Base-by-base conservation (phyloP, 2,113 vertebrate species). In the Plestiodon gilberti region DNA sequence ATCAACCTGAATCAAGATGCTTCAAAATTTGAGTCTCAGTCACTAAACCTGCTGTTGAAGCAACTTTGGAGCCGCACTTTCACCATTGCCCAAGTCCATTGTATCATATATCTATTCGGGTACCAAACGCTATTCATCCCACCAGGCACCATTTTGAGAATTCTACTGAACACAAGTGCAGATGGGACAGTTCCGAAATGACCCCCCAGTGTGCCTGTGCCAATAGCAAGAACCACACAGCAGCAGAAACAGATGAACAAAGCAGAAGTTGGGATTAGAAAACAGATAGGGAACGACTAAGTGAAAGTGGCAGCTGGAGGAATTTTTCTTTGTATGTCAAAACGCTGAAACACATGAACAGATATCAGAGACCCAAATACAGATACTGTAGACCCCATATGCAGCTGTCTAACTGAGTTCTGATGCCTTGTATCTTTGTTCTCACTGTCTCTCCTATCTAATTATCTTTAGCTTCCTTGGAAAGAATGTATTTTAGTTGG, bases 401-500 rank as follows among this genome's bases (percentile, higher is more conserved):
- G 35, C 25, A 4, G 15, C 11, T 64, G 30, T 17, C 57, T 35
- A 80, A 52, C 14, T 74, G 28, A 79, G 61, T 62, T 71, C 78
- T 20, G 3, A 43, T 22, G 52, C 28, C 79, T 55, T 48, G n/a
- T 1, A 38, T 64, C 59, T 74, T 30, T 87, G 78, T 55, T 74
- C 30, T 75, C n/a, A 75, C n/a, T 87, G 62, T 81, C 59, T 65
- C 14, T 35, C n/a, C n/a, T 74, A 52, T 73, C 57, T 86, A 61
- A 11, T 0, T 59, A 7, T 3, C 82, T 75, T 3, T 38, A 48
- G 52, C 1, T 88, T 57, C 43, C 70, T 81, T 81, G 64, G 78
- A 83, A 88, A 69, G 48, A 84, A 83, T 83, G 67, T 84, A 57
- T 64, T 84, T 80, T 55, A 78, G 76, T 71, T 33, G 55, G 0